Conservation (phyloP, 2,797 vertebrate genomes). For the Semaprochilodus insignis region DNA sequence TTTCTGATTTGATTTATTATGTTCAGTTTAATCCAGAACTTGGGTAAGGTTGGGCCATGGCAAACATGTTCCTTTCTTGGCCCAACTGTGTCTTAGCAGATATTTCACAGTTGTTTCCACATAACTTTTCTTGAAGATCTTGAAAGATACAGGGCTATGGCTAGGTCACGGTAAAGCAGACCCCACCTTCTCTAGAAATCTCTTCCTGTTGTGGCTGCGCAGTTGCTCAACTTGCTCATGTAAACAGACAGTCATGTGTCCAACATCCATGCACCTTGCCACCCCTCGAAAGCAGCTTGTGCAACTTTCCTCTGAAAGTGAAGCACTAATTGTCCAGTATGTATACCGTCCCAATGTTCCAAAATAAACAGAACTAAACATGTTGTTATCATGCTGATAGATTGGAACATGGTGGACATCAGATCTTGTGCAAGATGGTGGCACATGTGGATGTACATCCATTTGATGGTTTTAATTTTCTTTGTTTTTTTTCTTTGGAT, state of each 20-base stretch:
- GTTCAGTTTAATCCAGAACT: not conserved
- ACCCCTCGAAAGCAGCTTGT: conserved; percentile 40
- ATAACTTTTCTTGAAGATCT: conserved; percentile 10
- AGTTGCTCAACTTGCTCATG: conserved; percentile 59
- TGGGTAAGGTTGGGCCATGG: not conserved
- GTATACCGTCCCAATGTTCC: not conserved
- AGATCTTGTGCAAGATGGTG: conserved; percentile 13
- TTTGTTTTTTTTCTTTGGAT: too few species aligned
- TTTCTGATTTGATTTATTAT: not conserved
- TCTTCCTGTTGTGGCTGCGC: conserved; percentile 16
- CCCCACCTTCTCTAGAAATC: not conserved
- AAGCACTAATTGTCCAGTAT: conserved; percentile 27
- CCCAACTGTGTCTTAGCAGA: not conserved
- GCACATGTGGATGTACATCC: conserved; percentile 2
- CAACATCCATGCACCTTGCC: not conserved
- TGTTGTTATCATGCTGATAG: not conserved
- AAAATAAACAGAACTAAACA: conserved; percentile 48
- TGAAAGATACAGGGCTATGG: not conserved
- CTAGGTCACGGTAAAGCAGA: not conserved
- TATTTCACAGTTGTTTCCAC: not conserved
- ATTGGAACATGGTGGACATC: conserved; percentile 7
- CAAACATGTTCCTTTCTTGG: not conserved
- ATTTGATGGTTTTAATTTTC: not conserved
- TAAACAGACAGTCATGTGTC: conserved; percentile 59
- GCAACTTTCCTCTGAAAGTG: conserved; percentile 53